Percentiles rank a stretch among this genome's conserved stretches.
Conservation (phyloP, 2,888 invertebrate species). For the Sycophila texana region DNA sequence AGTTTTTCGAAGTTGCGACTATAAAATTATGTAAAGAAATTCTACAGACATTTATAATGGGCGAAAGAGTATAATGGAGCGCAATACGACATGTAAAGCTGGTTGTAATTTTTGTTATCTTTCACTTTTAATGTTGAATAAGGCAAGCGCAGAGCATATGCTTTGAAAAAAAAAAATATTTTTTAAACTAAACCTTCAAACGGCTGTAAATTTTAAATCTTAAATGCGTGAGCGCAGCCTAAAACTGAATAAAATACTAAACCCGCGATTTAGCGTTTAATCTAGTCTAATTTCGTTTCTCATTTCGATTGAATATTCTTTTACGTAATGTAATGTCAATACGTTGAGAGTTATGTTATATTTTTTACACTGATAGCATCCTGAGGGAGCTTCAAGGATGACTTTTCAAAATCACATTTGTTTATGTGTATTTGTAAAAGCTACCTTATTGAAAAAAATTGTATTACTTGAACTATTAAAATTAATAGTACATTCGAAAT, state of each 20-base stretch:
- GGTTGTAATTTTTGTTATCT: constrained; percentile 45
- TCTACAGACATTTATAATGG: constrained; percentile 17
- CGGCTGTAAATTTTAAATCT: constrained; percentile 37
- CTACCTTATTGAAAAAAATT: constrained; percentile 27
- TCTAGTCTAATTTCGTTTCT: constrained; percentile 56
- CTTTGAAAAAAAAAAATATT: constrained; percentile 17
- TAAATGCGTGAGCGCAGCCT: neutral
- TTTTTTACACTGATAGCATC: constrained; percentile 55
- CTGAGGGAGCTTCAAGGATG: constrained; percentile 33
- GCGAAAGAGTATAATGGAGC: neutral
- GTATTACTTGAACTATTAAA: constrained; percentile 35
- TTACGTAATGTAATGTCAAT: constrained; percentile 47
- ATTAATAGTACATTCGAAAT: neutral
- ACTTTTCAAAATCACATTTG: constrained; percentile 23
- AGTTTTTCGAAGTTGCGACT: constrained; percentile 19
- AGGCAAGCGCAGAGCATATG: too few relatives aligned
- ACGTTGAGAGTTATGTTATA: constrained; percentile 53
- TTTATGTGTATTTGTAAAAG: constrained; percentile 28
- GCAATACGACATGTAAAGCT: constrained; percentile 30
- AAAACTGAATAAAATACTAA: constrained; percentile 26
- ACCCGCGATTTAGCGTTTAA: constrained; percentile 54
- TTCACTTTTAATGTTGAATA: constrained; percentile 29
- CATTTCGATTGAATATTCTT: constrained; percentile 52
- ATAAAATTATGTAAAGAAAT: constrained; percentile 33
- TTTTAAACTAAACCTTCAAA: constrained; percentile 24